Evolutionary conservation across 2,797 vertebrate species (phyloP), one percentile per base, ranked within the genome.

Genomic region (Hirundo rustica): DNA sequence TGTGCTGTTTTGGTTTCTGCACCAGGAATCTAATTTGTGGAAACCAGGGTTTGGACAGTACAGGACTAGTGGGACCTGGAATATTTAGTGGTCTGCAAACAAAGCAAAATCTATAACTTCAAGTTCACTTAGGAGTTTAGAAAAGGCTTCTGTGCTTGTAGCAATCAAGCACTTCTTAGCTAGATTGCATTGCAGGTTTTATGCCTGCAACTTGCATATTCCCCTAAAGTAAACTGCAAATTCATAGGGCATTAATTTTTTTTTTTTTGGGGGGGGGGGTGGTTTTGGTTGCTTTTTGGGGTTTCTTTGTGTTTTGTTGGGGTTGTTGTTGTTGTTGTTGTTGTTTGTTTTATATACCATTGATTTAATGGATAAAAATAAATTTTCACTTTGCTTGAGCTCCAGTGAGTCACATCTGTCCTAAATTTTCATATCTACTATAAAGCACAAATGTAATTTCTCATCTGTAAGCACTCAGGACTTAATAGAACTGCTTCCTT

Each of bases 71-170:
- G 53, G n/a, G 38, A 73, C 20, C 29, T 72, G 61, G 42, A 83
- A 90, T 94, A 88, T 75, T 90, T 85, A 89, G 76, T 55, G 23
- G 8, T 58, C 68, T 81, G 53, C 32, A 96, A 93, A 83, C 51
- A 92, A 47, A 36, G 22, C 11, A 16, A 85, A 64, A 84, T 50
- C 47, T 30, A 25, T 60, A 94, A 77, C 20, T 58, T 92, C 58
- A 76, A 16, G 7, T 38, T 95, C 21, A 51, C 30, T 92, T 23
- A 60, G 64, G 53, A 79, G 29, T 92, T 93, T 80, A 67, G 53
- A 70, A 89, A 96, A 88, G 19, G 23, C 42, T 91, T 51, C 42
- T 29, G 5, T 79, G 23, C 77, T 73, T 90, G 60, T 76, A 93
- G 32, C 67, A 91, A 73, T 65, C 55, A 73, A 71, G 21, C 13